Conservation (phyloP, 2,797 vertebrate genomes). For the Thamnophis elegans region DNA sequence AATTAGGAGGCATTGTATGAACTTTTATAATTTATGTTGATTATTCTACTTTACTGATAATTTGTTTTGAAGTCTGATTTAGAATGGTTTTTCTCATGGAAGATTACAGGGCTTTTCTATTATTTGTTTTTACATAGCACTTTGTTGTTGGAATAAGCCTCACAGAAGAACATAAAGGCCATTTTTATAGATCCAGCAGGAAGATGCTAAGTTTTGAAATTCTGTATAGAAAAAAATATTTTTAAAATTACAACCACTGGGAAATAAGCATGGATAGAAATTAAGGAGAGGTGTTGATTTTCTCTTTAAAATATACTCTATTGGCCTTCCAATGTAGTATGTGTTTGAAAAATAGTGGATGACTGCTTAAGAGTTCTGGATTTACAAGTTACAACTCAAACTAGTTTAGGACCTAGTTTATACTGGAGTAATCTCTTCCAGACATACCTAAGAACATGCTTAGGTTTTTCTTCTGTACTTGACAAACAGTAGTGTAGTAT, state of each 20-base stretch:
- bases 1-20: slow-evolving; percentile 60
- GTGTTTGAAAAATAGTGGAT: slow-evolving; percentile 21
- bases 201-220: background rate
- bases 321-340: background rate
- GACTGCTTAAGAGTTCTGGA: slow-evolving; percentile 9
- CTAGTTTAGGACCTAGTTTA: background rate
- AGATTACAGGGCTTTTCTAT: slow-evolving; percentile 13
- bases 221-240: background rate
- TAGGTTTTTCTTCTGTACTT: background rate
- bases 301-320: background rate
- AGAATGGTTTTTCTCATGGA: slow-evolving; percentile 48
- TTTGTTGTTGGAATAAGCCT: slow-evolving; percentile 51
- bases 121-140: slow-evolving; percentile 56
- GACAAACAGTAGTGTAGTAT: background rate
- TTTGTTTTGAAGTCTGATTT: slow-evolving; percentile 50
- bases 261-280: background rate
- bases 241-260: background rate
- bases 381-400: background rate
- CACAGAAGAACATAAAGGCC: slow-evolving; percentile 29
- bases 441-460: background rate
- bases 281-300: slow-evolving; percentile 25
- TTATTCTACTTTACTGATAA: background rate
- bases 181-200: slow-evolving; percentile 14
- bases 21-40: slow-evolving; percentile 53
- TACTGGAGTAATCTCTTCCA: background rate